Conservation (phyloP, 2,888 invertebrate genomes). For the Coronaproctus castanopsis region DNA sequence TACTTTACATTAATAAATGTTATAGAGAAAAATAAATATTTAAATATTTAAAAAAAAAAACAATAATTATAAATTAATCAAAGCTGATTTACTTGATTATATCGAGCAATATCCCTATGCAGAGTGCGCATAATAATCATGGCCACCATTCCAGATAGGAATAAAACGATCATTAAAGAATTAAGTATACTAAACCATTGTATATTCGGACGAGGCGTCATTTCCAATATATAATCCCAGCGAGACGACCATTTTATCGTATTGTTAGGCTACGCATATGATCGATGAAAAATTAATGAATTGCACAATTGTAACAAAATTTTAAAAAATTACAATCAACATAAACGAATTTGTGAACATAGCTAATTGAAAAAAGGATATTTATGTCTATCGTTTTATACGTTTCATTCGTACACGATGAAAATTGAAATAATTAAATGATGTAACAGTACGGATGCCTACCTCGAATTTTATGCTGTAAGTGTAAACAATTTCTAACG, state of each 20-base stretch:
- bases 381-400: no score
- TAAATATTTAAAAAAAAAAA: no score
- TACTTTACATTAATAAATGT: no score
- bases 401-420: no score
- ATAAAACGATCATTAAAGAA: constrained; percentile 87
- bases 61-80: no score
- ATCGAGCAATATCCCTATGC: constrained; percentile 95
- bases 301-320: no score
- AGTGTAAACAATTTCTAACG: constrained; percentile 53
- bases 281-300: no score
- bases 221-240: constrained; percentile 98
- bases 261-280: constrained; percentile 44
- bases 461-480: constrained; percentile 66
- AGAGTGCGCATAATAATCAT: constrained; percentile 94
- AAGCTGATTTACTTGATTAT: constrained; percentile 86
- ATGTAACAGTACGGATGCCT: constrained; percentile 21
- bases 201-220: constrained; percentile 94
- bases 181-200: constrained; percentile 99
- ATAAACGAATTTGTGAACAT: no score
- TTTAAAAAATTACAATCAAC: no score
- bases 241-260: constrained; percentile 92
- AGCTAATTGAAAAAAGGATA: no score
- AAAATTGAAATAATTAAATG: neutral
- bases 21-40: no score
- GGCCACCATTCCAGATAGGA: constrained; percentile 96